Conservation (phyloP, 2,797 vertebrate species). For the Rhinoraja longicauda region DNA sequence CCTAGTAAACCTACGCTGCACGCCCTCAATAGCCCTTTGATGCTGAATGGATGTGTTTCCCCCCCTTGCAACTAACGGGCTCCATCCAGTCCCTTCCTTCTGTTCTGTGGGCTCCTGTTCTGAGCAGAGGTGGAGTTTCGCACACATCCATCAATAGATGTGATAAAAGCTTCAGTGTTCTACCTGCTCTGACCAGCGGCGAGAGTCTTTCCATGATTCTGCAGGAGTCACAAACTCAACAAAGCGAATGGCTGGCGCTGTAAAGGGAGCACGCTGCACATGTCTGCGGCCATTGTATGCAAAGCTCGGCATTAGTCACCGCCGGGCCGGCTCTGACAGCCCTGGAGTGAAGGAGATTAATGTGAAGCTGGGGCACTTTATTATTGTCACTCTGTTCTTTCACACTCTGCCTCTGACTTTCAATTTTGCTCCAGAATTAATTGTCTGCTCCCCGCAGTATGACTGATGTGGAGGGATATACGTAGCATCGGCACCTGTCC, state of each 20-base stretch:
- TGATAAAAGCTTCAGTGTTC: slow-evolving; percentile 54
- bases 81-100: slow-evolving; percentile 35
- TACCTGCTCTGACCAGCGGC: slow-evolving; percentile 54
- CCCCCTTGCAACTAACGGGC: slow-evolving; percentile 46
- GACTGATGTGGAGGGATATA: slow-evolving; percentile 79
- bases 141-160: slow-evolving; percentile 52
- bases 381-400: slow-evolving; percentile 95
- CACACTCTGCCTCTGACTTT: slow-evolving; percentile 87
- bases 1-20: too few relatives aligned
- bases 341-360: slow-evolving; percentile 98
- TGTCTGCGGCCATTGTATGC: slow-evolving; percentile 95
- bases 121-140: slow-evolving; percentile 35
- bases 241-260: slow-evolving; percentile 57
- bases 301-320: slow-evolving; percentile 98
- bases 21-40: too few relatives aligned
- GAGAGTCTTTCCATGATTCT: slow-evolving; percentile 53
- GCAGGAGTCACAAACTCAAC: slow-evolving; percentile 67
- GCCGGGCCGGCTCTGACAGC: slow-evolving; percentile 85
- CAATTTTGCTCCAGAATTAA: slow-evolving; percentile 93
- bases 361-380: slow-evolving; percentile 88
- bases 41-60: slow-evolving; percentile 44
- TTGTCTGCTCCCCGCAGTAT: slow-evolving; percentile 88
- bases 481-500: slow-evolving; percentile 70
- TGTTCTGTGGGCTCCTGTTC: slow-evolving; percentile 39
- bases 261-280: slow-evolving; percentile 65